Conservation (phyloP, 1,140 invertebrate species). For the Plutomurus gul region DNA sequence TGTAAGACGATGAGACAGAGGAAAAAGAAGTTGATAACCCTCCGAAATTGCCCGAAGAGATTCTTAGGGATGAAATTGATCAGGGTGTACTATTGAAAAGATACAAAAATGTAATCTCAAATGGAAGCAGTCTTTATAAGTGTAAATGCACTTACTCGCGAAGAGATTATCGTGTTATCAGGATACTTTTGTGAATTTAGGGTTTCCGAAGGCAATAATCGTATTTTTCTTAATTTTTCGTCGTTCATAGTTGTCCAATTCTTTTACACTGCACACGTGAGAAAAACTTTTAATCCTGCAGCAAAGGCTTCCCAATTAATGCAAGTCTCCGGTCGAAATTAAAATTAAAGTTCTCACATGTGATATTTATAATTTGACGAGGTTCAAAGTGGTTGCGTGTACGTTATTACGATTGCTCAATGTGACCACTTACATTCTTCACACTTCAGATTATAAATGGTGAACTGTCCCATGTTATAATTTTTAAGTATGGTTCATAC, state of each 20-base stretch:
- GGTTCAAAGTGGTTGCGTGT: too few species aligned
- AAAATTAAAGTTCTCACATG: too few species aligned
- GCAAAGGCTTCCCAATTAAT: neutral
- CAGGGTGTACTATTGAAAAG: neutral
- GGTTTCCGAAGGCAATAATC: neutral
- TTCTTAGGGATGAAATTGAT: slow-evolving; percentile 80
- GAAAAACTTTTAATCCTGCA: neutral
- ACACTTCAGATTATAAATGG: too few species aligned
- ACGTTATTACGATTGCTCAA: too few species aligned
- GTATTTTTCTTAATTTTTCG: neutral
- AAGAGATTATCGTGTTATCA: slow-evolving; percentile 4
- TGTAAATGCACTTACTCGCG: neutral
- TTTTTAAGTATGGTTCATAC: too few species aligned
- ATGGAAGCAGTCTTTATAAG: neutral
- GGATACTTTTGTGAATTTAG: neutral
- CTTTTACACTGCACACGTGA: neutral
- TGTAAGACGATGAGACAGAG: slow-evolving; percentile 71
- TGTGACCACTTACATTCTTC: too few species aligned
- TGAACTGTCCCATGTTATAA: too few species aligned
- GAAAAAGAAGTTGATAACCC: slow-evolving; percentile 86
- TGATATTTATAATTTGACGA: too few species aligned
- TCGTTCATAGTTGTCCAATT: neutral
- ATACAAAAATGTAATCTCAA: neutral
- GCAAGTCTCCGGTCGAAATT: too few species aligned
- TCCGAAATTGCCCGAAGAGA: slow-evolving; percentile 80